phyloP scores from a whole-genome alignment of 2,888 invertebrate species.

The Gnatocerus cornutus region DNA sequence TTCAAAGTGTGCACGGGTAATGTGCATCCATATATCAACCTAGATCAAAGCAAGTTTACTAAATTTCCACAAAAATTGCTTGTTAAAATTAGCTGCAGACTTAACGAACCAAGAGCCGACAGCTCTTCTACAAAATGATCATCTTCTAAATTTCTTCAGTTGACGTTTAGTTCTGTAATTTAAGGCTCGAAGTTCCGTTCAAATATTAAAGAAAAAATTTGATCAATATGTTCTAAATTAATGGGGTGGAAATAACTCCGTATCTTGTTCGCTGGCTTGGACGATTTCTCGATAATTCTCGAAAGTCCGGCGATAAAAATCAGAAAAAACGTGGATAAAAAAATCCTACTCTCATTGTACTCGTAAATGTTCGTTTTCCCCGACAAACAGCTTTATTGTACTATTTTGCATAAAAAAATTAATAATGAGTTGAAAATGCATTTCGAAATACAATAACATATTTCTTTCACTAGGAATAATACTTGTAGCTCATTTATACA shows the following conservation, averaged over 20 bases:
- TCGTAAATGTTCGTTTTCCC: too few relatives aligned
- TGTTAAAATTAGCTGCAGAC: conserved; percentile 11
- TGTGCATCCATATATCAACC: conserved; percentile 7
- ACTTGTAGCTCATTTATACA: too few relatives aligned
- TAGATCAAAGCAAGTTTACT: conserved; percentile 23
- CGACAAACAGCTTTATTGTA: too few relatives aligned
- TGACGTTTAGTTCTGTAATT: neutral
- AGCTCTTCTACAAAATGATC: neutral
- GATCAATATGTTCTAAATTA: conserved; percentile 14
- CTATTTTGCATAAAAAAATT: too few relatives aligned
- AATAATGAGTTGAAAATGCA: too few relatives aligned
- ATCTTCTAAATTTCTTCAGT: neutral
- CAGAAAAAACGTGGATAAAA: neutral
- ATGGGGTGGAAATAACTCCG: neutral
- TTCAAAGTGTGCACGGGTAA: conserved; percentile 19
- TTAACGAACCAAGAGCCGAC: conserved; percentile 7
- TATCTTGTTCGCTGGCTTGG: neutral
- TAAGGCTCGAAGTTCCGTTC: too few relatives aligned
- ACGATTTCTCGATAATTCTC: conserved; percentile 7
- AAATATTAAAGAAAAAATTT: neutral
- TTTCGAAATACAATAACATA: too few relatives aligned
- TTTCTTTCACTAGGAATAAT: too few relatives aligned
- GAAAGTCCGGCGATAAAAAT: neutral
- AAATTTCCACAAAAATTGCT: conserved; percentile 3
- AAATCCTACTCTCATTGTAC: too few relatives aligned